Evolutionary conservation across 2,113 vertebrate species (phyloP).

Genomic region (Cyanocitta stelleri): DNA sequence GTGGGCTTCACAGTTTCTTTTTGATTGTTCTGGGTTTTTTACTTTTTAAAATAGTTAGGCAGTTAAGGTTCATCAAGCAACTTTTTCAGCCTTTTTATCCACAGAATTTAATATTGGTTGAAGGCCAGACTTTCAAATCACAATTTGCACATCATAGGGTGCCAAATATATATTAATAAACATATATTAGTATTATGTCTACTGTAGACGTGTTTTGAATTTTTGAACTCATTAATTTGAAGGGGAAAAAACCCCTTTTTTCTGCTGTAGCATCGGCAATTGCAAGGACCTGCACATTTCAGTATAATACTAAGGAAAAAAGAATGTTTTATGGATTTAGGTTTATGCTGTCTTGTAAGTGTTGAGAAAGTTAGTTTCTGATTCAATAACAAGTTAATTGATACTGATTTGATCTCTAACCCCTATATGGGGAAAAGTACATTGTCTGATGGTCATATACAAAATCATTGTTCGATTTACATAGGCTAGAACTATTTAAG

Average conservation of each 20-base stretch:
- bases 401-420: neutral
- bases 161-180: neutral
- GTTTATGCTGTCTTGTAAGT: neutral
- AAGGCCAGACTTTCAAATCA: neutral
- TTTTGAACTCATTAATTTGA: neutral
- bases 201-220: neutral
- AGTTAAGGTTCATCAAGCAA: neutral
- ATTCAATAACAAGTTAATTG: neutral
- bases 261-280: neutral
- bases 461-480: neutral
- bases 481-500: neutral
- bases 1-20: neutral
- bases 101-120: neutral
- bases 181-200: neutral
- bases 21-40: neutral
- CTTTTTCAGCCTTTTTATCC: neutral
- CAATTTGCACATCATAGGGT: neutral
- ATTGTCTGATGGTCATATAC: neutral
- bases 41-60: neutral
- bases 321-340: neutral
- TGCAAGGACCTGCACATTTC: neutral
- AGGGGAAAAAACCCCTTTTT: neutral
- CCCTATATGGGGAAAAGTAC: neutral
- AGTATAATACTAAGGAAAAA: neutral
- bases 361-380: neutral